These are phyloP conservation scores for Thunnus albacares DNA, from an alignment of 2,797 vertebrate species.

Conservation along the genomic window DNA sequence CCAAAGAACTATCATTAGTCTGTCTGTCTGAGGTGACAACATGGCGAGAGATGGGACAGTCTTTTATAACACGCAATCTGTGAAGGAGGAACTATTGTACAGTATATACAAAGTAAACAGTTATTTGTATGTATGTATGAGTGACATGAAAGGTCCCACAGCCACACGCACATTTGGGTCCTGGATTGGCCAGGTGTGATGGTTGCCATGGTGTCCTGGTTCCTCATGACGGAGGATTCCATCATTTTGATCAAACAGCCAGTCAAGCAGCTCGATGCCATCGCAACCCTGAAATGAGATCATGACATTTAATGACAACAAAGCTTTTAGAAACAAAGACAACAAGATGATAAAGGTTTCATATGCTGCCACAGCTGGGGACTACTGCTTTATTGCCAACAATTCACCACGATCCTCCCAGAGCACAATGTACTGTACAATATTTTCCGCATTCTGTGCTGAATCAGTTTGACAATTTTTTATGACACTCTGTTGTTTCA, in stretches of 20 bases:
- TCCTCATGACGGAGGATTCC: conserved; percentile 90
- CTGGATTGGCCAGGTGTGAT: conserved; percentile 78
- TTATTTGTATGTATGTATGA: not conserved
- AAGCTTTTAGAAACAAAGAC: conserved; percentile 6
- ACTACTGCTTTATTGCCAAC: conserved; percentile 27
- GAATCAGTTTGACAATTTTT: not conserved
- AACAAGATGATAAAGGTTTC: conserved; percentile 9
- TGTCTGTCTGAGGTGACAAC: conserved; percentile 14
- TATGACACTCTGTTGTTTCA: not conserved
- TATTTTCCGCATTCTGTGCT: not conserved
- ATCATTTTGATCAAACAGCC: conserved; percentile 93
- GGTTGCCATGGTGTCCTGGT: conserved; percentile 70
- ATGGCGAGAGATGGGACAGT: not conserved
- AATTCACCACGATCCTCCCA: not conserved
- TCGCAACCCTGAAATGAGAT: conserved; percentile 79
- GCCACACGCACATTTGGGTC: conserved; percentile 84
- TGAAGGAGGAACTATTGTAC: not conserved
- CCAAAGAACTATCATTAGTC: conserved; percentile 36
- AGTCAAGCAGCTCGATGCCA: conserved; percentile 92
- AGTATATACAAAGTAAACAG: not conserved
- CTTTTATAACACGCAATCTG: not conserved
- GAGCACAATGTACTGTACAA: conserved; percentile 18
- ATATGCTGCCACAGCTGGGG: conserved; percentile 10
- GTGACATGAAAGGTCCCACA: conserved; percentile 24
- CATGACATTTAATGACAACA: conserved; percentile 43